phyloP scores from a whole-genome alignment of 2,113 vertebrate species.

The Limnothrissa miodon region DNA sequence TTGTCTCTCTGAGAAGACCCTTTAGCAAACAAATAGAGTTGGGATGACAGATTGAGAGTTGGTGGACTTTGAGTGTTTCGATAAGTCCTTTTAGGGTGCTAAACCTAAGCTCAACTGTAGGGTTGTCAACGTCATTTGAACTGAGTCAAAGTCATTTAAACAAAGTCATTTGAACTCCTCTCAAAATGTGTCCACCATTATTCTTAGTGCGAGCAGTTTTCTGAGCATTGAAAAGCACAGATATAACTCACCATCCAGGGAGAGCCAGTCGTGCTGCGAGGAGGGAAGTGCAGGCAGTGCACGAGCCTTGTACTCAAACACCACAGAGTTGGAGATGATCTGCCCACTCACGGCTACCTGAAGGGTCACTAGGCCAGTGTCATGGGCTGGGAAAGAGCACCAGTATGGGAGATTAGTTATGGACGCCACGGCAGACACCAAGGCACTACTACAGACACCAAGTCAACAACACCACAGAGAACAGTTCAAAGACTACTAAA shows the following conservation, averaged over 20 bases:
- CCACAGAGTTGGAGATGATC: constrained; percentile 97
- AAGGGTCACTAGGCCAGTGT: constrained; percentile 95
- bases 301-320: constrained; percentile 97
- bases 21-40: neutral
- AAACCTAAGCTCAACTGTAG: too few species aligned
- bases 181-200: too few species aligned
- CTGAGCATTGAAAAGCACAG: neutral
- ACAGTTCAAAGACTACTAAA: too few species aligned
- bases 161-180: too few species aligned
- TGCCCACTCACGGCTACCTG: constrained; percentile 97
- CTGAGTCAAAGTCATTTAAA: too few species aligned
- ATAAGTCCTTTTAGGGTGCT: too few species aligned
- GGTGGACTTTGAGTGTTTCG: too few species aligned
- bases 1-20: neutral
- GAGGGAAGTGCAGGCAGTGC: constrained; percentile 92
- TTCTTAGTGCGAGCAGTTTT: neutral
- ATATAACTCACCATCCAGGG: constrained; percentile 87
- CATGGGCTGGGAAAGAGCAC: constrained; percentile 80
- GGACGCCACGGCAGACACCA: too few species aligned
- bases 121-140: too few species aligned
- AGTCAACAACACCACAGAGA: too few species aligned
- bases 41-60: too few species aligned
- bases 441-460: too few species aligned
- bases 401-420: neutral
- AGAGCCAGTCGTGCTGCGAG: constrained; percentile 98